Base-by-base conservation (phyloP, 2,113 vertebrate species). In the Thunnus thynnus region DNA sequence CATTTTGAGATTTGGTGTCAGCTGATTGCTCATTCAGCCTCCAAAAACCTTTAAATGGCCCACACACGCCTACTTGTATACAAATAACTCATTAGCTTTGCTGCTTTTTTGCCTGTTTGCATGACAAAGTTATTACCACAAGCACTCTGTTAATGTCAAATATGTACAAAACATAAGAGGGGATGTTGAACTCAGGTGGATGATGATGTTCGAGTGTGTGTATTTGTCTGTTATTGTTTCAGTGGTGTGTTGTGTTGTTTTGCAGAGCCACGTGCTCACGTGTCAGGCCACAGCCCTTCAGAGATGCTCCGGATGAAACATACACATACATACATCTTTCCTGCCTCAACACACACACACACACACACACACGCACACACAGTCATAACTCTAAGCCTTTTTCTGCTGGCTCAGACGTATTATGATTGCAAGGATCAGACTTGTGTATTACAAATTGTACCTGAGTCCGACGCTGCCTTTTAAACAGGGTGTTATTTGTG, bases 231-330 rank as follows among this genome's bases (percentile, higher is more conserved):
- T 48, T n/a, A 50, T 70, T 25, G 57, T 83, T 61, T 54, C 18
- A 46, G 36, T 46, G 0, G 54, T 74, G 76, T 70, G 61, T 87
- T 86, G 81, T 86, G 64, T 88, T 86, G 78, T 86, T 89, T 85
- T 82, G 82, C 76, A 64, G 76, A 60, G 76, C 74, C 66, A 79
- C 54, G 22, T 87, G 83, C 82, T 88, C 91, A 90, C 85, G 77
- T 90, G 91, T 90, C 79, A 78, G 83, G 72, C 78, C 74, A 27
- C 68, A 74, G 78, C 71, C 72, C 80, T 51, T 78, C 62, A 25
- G 58, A 70, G 65, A 72, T 25, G 57, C 78, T 76, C 20, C 58
- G 44, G 25, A 76, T 84, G 72, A 80, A 76, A 76, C 66, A 27
- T 80, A 76, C 72, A 81, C 73, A 90, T 55, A 30, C 56, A 85